Evolutionary conservation across 2,888 invertebrate species (phyloP).

Genomic region (Ceraclea dissimilis): DNA sequence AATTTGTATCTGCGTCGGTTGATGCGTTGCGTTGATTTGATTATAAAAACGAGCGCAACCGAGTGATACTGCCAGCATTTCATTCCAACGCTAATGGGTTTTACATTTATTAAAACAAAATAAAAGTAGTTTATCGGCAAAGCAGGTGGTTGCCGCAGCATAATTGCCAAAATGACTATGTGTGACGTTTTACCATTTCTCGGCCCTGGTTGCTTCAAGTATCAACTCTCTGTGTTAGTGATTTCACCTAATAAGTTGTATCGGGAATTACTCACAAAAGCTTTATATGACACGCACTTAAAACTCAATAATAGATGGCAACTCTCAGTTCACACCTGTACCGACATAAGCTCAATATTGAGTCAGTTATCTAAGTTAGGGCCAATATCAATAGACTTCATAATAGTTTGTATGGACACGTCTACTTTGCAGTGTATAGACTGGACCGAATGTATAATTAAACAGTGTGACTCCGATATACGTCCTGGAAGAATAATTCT

Average conservation of each 20-base stretch:
- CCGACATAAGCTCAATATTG: slow-evolving; percentile 13
- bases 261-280: slow-evolving; percentile 37
- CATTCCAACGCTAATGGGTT: too few species aligned
- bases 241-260: slow-evolving; percentile 38
- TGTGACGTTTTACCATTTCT: slow-evolving; percentile 37
- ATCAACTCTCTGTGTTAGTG: slow-evolving; percentile 37
- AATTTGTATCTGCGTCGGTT: too few species aligned
- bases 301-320: slow-evolving; percentile 39
- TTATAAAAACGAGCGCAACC: too few species aligned
- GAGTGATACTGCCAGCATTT: too few species aligned
- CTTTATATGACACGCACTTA: slow-evolving; percentile 35
- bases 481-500: slow-evolving; percentile 38
- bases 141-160: background rate
- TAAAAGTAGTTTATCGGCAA: background rate
- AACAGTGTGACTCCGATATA: slow-evolving; percentile 40
- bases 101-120: too few species aligned
- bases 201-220: slow-evolving; percentile 37
- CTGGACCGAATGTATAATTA: slow-evolving; percentile 37
- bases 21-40: too few species aligned
- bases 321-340: slow-evolving; percentile 32
- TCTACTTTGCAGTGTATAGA: slow-evolving; percentile 32
- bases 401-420: slow-evolving; percentile 21
- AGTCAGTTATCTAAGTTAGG: slow-evolving; percentile 12
- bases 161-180: background rate
- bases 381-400: slow-evolving; percentile 17